phyloP scores from a whole-genome alignment of 2,888 invertebrate genomes.

The Eupithecia pulchellata region DNA sequence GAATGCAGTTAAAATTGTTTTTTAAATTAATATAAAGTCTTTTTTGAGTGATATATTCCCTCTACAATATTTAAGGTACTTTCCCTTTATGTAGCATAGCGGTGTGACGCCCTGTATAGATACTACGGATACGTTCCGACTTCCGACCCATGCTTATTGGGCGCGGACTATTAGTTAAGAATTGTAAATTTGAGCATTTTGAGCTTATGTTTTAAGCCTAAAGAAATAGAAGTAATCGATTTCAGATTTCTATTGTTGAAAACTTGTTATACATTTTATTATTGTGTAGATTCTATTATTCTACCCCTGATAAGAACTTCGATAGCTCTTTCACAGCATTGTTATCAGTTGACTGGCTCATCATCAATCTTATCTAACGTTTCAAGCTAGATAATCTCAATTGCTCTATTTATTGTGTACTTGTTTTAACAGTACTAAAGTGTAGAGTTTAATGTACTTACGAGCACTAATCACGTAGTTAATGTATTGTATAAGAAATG shows the following conservation, averaged over 20 bases:
- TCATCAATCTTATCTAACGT: background rate
- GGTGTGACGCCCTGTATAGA: no score
- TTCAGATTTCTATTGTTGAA: background rate
- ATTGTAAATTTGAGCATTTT: no score
- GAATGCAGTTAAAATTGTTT: no score
- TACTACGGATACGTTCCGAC: no score
- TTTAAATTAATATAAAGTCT: no score
- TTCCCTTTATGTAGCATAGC: no score
- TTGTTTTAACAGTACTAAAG: background rate
- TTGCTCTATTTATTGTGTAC: conserved; percentile 2
- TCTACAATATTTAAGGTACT: no score
- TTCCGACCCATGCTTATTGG: no score
- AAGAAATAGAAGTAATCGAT: background rate
- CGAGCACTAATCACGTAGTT: no score
- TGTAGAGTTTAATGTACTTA: background rate
- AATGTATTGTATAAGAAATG: no score
- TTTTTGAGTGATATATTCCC: no score
- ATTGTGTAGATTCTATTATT: background rate
- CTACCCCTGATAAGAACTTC: background rate
- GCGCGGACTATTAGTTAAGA: no score
- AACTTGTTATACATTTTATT: background rate
- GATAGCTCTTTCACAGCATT: background rate
- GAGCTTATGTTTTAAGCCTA: background rate
- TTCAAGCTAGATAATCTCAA: background rate
- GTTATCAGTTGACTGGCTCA: background rate